Evolutionary conservation across 2,888 invertebrate genomes (phyloP).

Genomic region (Nectonema munidae): DNA sequence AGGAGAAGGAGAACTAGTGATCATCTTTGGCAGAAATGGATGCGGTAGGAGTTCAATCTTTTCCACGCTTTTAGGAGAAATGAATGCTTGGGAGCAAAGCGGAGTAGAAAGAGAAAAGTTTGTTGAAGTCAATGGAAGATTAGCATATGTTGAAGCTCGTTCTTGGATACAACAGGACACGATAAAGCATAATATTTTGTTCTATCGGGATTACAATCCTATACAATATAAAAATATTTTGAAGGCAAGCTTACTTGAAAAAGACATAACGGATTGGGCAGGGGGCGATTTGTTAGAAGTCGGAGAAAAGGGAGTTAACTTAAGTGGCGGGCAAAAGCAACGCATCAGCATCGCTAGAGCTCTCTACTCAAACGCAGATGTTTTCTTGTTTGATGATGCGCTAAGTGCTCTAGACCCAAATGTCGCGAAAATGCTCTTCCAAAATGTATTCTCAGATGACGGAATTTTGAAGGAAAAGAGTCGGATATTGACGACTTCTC

Average conservation of each 20-base stretch:
- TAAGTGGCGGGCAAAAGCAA: slow-evolving; percentile 29
- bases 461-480: slow-evolving; percentile 26
- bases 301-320: slow-evolving; percentile 26
- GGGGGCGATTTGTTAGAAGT: too few species aligned
- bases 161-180: slow-evolving; percentile 15
- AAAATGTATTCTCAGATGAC: background rate
- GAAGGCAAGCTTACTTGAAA: slow-evolving; percentile 22
- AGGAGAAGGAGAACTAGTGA: slow-evolving; percentile 22
- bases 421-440: slow-evolving; percentile 28
- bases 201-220: slow-evolving; percentile 20
- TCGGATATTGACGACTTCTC: slow-evolving; percentile 66
- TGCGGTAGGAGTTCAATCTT: slow-evolving; percentile 35
- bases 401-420: slow-evolving; percentile 29
- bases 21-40: slow-evolving; percentile 26
- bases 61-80: slow-evolving; percentile 54
- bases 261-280: slow-evolving; percentile 23
- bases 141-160: background rate
- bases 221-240: slow-evolving; percentile 21
- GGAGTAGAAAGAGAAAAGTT: too few species aligned
- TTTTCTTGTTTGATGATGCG: slow-evolving; percentile 31
- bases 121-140: background rate
- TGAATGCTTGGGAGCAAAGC: too few species aligned
- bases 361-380: slow-evolving; percentile 26
- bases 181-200: slow-evolving; percentile 22
- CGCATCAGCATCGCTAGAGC: slow-evolving; percentile 30